A percentile compares a stretch with the other conserved stretches of the same genome.
Evolutionary conservation across 1,140 invertebrate species (phyloP).

Genomic region (Sycobia sp.): DNA sequence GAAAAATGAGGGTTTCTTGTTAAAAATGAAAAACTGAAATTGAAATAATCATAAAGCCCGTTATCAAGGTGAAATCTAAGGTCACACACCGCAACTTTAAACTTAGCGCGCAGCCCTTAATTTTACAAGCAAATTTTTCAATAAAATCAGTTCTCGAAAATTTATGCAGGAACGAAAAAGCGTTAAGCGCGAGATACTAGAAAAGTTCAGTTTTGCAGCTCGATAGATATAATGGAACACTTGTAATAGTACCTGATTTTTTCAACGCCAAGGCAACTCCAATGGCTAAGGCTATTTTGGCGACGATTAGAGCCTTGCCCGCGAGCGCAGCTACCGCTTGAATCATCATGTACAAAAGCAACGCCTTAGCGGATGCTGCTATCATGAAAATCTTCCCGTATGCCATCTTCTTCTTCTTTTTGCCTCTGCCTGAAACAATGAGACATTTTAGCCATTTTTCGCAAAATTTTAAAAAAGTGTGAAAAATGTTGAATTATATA

Average conservation of each 20-base stretch:
- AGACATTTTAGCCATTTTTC: neutral
- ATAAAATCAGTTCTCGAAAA: no score
- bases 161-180: no score
- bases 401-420: slow-evolving; percentile 65
- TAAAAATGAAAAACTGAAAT: no score
- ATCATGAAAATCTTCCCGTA: slow-evolving; percentile 67
- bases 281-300: slow-evolving; percentile 76
- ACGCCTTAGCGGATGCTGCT: slow-evolving; percentile 70
- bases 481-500: neutral
- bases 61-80: no score
- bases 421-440: slow-evolving; percentile 48
- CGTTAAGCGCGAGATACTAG: no score
- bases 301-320: slow-evolving; percentile 74
- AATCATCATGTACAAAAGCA: slow-evolving; percentile 74
- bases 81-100: no score
- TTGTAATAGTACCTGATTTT: slow-evolving; percentile 68
- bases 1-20: no score
- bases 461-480: neutral
- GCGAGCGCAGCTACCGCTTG: slow-evolving; percentile 75
- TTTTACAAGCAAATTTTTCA: no score
- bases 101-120: no score
- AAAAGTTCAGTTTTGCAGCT: no score
- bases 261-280: slow-evolving; percentile 78
- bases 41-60: no score
- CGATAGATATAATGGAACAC: no score